Base-by-base conservation (phyloP, 2,888 invertebrate genomes). In the Torymus texanus region DNA sequence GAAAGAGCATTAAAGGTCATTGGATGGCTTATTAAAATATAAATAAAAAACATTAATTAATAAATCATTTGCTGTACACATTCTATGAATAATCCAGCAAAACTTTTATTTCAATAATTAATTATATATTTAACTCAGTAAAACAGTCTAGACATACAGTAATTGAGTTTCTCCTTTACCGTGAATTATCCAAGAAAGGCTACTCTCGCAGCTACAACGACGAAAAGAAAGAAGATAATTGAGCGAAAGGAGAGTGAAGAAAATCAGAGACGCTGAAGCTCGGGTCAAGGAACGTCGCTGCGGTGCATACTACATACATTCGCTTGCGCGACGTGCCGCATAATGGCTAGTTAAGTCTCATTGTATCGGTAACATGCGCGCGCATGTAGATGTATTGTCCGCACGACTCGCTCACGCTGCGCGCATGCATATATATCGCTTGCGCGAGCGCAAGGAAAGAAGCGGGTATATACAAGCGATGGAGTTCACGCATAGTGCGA, bases 261-360 rank as follows among this genome's bases (percentile, higher is more conserved):
- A 75, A 79, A 75, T 79, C 71, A 70, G 62, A 75, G 70, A 68
- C 75, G 70, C 63, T 41, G n/a, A n/a, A n/a, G 75, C 78, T 67
- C 72, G 79, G 79, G 79, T 78, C 68, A 73, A 81, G 76, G 78
- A 81, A 81, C 76, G 68, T 78, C 62, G 79, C 61, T 24, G 24
- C 11, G 66, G 80, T 79, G 77, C 70, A 75, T 73, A 41, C 21
- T 21, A 2, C 50, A 21, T 14, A 18, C 55, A 2, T 18, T 73
- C 75, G 58, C 65, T 72, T 71, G 80, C 50, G 70, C 67, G 61
- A 78, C 78, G 71, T 21, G 79, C 79, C 80, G 83, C 81, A 87
- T 88, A 88, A 88, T 88, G 86, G 87, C 87, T 88, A 88, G 88
- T 88, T 88, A 88, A 86, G 84, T 78, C 83, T 87, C 86, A 88